Evolutionary conservation across 2,888 invertebrate genomes (phyloP).

Genomic region (Emesis furor): DNA sequence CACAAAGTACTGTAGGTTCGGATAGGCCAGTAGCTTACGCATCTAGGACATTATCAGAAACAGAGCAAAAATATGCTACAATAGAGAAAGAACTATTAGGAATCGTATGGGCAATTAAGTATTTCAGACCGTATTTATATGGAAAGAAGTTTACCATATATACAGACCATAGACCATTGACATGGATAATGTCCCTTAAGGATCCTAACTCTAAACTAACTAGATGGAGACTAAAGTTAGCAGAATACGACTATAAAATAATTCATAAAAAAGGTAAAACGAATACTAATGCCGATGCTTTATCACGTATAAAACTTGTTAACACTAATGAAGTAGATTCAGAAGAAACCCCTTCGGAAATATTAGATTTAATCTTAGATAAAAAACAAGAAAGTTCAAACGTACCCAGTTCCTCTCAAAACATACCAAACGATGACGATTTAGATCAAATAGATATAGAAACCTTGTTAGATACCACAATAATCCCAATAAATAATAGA

Average conservation of each 20-base stretch:
- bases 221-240: constrained; percentile 66
- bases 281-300: too few species aligned
- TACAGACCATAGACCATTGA: constrained; percentile 57
- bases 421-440: neutral
- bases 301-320: too few species aligned
- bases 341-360: too few species aligned
- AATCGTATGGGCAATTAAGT: constrained; percentile 60
- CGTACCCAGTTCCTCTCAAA: neutral
- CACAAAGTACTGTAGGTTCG: constrained; percentile 72
- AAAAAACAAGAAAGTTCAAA: neutral
- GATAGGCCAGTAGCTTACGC: constrained; percentile 72
- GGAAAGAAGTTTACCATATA: constrained; percentile 75
- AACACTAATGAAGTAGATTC: too few species aligned
- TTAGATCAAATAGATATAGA: constrained; percentile 20
- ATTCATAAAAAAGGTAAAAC: constrained; percentile 73
- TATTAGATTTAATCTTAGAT: too few species aligned
- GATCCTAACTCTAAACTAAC: constrained; percentile 61
- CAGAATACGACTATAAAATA: constrained; percentile 74
- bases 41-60: constrained; percentile 32
- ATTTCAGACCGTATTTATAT: constrained; percentile 77
- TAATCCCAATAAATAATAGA: neutral
- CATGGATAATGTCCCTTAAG: constrained; percentile 58
- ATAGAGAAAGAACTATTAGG: constrained; percentile 55
- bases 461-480: constrained; percentile 5
- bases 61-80: constrained; percentile 41